Evolutionary conservation across 1,140 invertebrate genomes (phyloP).

Genomic region (Lordiphosa collinella): DNA sequence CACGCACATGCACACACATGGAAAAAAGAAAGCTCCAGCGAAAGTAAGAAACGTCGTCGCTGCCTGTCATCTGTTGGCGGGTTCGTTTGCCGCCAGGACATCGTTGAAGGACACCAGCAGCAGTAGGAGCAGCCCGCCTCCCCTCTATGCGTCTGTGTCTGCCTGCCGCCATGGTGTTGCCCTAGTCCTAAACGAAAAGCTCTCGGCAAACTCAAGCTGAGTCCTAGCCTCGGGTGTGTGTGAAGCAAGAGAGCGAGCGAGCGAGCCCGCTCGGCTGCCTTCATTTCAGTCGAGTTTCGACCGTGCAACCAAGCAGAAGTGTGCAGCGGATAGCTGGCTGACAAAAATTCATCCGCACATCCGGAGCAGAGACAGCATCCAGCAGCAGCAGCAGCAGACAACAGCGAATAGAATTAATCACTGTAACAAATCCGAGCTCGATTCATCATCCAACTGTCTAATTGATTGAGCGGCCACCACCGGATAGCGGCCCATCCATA

Average conservation of each 20-base stretch:
- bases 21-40: constrained; percentile 43
- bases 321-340: constrained; percentile 50
- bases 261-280: constrained; percentile 21
- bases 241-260: constrained; percentile 3
- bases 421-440: constrained; percentile 13
- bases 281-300: constrained; percentile 70
- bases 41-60: constrained; percentile 47
- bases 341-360: constrained; percentile 16
- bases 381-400: constrained; percentile 25
- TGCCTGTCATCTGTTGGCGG: constrained; percentile 73
- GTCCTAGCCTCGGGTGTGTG: constrained; percentile 10
- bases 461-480: constrained; percentile 23
- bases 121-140: constrained; percentile 9
- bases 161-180: constrained; percentile 50
- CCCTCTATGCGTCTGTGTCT: constrained; percentile 35
- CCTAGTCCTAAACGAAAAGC: constrained; percentile 68
- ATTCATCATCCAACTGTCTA: constrained; percentile 16
- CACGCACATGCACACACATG: neutral
- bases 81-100: constrained; percentile 69
- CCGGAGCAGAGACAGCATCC: constrained; percentile 17
- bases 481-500: constrained; percentile 5
- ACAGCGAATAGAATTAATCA: constrained; percentile 18
- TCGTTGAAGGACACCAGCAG: constrained; percentile 64
- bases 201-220: constrained; percentile 23
- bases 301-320: constrained; percentile 68